Conservation (phyloP, 2,888 invertebrate species). For the Sarcophaga caerulescens region DNA sequence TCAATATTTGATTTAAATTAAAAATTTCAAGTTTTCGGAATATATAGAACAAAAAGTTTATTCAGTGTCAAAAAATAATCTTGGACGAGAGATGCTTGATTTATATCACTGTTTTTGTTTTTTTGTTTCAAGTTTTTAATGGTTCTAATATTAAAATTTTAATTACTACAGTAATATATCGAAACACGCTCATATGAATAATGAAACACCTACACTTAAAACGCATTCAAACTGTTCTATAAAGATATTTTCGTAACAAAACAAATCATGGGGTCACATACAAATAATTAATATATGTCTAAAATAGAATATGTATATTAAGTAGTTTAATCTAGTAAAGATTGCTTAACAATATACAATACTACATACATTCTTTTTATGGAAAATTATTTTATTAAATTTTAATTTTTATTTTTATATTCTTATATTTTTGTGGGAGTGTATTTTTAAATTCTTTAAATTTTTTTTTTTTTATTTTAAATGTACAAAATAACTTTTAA, state of each 20-base stretch:
- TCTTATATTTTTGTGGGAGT: constrained; percentile 66
- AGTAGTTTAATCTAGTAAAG: constrained; percentile 62
- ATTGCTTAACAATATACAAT: constrained; percentile 66
- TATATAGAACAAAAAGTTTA: too few relatives aligned
- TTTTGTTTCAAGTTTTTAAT: too few relatives aligned
- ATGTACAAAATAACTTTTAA: constrained; percentile 77
- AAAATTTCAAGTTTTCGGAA: too few relatives aligned
- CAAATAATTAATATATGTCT: constrained; percentile 60
- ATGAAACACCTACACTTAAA: constrained; percentile 64
- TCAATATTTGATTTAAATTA: too few relatives aligned
- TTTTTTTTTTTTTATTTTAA: constrained; percentile 76
- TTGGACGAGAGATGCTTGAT: too few relatives aligned
- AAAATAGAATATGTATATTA: constrained; percentile 50
- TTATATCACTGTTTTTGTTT: too few relatives aligned
- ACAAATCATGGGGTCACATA: constrained; percentile 62
- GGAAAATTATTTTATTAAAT: constrained; percentile 58
- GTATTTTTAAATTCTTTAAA: constrained; percentile 73
- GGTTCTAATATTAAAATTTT: constrained; percentile 47
- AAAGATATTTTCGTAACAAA: constrained; percentile 33
- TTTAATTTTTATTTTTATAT: constrained; percentile 55
- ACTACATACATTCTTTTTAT: constrained; percentile 63
- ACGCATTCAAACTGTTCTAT: constrained; percentile 66
- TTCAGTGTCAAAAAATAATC: too few relatives aligned
- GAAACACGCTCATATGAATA: constrained; percentile 65
- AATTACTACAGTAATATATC: constrained; percentile 61